A percentile compares a stretch with the other conserved stretches of the same genome.
These are phyloP conservation scores for Halictus rubicundus DNA, from an alignment of 1,140 invertebrate species.

Conservation along the genomic window DNA sequence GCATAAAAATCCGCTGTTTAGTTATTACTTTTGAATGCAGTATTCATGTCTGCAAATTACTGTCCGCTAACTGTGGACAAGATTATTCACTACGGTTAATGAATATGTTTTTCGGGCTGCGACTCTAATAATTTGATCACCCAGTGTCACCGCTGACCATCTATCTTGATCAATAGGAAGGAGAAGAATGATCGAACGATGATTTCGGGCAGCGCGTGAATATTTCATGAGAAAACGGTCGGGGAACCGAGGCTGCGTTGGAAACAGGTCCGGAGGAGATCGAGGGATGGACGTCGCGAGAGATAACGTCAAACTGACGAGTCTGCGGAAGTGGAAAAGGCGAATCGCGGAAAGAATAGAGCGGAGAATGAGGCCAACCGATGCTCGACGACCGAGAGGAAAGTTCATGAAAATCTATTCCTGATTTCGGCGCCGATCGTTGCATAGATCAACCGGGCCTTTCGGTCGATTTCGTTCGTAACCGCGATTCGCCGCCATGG, in stretches of 20 bases:
- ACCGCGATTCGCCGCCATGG: no score
- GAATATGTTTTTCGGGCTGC: no score
- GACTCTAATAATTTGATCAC: no score
- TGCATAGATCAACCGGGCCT: constrained; percentile 36
- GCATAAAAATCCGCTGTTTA: no score
- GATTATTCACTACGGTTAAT: no score
- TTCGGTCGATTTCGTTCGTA: no score
- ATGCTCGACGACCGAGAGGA: constrained; percentile 23
- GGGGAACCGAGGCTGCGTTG: constrained; percentile 7
- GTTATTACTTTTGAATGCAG: no score
- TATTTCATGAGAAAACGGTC: constrained; percentile 72
- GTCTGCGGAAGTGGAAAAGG: constrained; percentile 13
- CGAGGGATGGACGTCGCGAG: constrained; percentile 37
- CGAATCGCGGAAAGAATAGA: not conserved
- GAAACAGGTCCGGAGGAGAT: constrained; percentile 13
- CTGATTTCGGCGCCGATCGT: constrained; percentile 58
- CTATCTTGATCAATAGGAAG: not conserved
- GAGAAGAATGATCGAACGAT: constrained; percentile 62
- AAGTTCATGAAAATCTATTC: constrained; percentile 75
- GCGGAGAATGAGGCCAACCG: no score
- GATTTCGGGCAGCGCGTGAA: constrained; percentile 71
- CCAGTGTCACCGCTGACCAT: no score
- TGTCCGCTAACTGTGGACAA: no score
- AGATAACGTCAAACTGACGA: constrained; percentile 28
- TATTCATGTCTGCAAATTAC: no score